Base-by-base conservation (phyloP, 1,140 invertebrate species). In the Lethrus apterus region DNA sequence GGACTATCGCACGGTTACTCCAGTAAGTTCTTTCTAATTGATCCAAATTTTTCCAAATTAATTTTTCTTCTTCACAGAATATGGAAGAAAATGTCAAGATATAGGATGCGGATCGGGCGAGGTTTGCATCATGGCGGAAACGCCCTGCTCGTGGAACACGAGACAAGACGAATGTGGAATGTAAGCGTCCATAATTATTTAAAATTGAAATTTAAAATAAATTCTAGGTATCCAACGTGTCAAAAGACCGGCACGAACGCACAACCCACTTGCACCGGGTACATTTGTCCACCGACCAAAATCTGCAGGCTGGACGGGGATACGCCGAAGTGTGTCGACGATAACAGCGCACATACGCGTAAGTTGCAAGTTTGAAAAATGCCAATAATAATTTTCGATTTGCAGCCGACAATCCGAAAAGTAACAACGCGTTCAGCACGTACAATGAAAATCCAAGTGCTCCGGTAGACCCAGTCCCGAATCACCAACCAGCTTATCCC, bases 21-120 rank as follows among this genome's bases (percentile, higher is more conserved):
- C n/a, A n/a, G n/a, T n/a, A n/a, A n/a, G n/a, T n/a, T n/a, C n/a
- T n/a, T n/a, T n/a, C n/a, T n/a, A n/a, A n/a, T n/a, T n/a, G n/a
- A n/a, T n/a, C n/a, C n/a, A n/a, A n/a, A n/a, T n/a, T n/a, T n/a
- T n/a, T n/a, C n/a, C n/a, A 4, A 7, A 33, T 4, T 33, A 33
- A 44, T 46, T 30, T 45, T 48, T 54, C 53, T 49, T 62, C 50
- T 60, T 72, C 69, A 2, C 63, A 85, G 83, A 85, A 69, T 86
- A 84, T 63, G 83, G 83, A 38, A 74, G 83, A 53, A 74, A 73
- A 9, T 86, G 83, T 62, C 76, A 76, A 53, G 83, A 86, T 58
- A 86, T 86, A 54, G 82, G 83, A 40, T 86, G 83, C 57, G 65
- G 75, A 17, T 80, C 75, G 55, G 80, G 70, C 49, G 77, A 86